A percentile compares a stretch with the other conserved stretches of the same genome.
Evolutionary conservation across 2,888 invertebrate species (phyloP).

Genomic region (Antitype chi): DNA sequence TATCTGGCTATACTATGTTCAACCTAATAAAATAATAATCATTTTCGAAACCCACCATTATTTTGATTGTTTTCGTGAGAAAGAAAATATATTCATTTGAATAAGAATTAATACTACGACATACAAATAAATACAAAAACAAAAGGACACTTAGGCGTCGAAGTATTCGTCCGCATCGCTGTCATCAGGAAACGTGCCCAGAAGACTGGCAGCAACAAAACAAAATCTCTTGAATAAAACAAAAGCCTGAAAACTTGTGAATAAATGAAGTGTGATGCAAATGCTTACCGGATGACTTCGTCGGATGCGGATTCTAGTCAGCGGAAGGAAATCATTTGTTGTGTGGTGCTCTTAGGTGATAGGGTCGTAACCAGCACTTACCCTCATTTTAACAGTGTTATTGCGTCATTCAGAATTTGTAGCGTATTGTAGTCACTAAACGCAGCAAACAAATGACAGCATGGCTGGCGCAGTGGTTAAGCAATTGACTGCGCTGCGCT

Average conservation of each 20-base stretch:
- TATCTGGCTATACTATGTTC: background rate
- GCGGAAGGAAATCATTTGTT: background rate
- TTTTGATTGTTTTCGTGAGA: too few species aligned
- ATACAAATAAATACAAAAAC: too few species aligned
- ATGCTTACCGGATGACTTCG: background rate
- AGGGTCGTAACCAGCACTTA: background rate
- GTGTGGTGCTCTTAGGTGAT: background rate
- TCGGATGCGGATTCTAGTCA: background rate
- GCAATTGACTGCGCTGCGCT: too few species aligned
- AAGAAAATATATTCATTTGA: too few species aligned
- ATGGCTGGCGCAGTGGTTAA: too few species aligned
- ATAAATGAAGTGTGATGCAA: background rate
- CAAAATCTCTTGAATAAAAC: background rate
- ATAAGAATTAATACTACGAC: too few species aligned
- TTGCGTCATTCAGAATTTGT: background rate
- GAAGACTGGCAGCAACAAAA: too few species aligned
- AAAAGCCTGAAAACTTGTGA: background rate
- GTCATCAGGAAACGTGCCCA: too few species aligned
- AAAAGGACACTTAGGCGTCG: too few species aligned
- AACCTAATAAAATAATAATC: background rate
- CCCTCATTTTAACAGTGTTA: slow-evolving; percentile 11
- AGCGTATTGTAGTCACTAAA: background rate
- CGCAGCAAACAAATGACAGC: background rate
- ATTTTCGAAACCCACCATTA: background rate
- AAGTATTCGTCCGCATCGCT: too few species aligned